Base-by-base conservation (phyloP, 2,797 vertebrate genomes). In the Arrhamphus sclerolepis region DNA sequence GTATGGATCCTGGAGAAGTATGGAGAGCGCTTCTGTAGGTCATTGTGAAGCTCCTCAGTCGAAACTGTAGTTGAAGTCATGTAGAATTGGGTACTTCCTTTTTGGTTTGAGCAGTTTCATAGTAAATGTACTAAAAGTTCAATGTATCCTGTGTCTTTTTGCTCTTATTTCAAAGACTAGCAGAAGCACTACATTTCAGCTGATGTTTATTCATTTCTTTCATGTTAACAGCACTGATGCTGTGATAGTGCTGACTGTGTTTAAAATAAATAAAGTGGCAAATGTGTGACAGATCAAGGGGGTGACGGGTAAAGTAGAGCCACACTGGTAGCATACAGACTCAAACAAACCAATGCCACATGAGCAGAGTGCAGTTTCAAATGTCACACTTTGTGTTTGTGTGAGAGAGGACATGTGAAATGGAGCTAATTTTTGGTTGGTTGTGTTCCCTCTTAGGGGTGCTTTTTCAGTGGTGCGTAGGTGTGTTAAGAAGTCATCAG, bases 381-480 rank as follows among this genome's bases (percentile, higher is more conserved):
- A 78, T 83, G 77, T 84, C 71, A 71, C 62, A 46, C 14, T 73
- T 31, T 70, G 53, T 69, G 62, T 46, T 2, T 40, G 40, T 57
- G 62, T 46, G 40, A 68, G 42, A 24, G 43, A 31, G 42, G 28
- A 28, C 52, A 40, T 76, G 50, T 77, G 67, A 78, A 83, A 82
- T 75, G 60, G 56, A 84, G 80, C 81, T 89, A 71, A 87, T 88
- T 82, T 80, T 83, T 75, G 65, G 28, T 77, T 77, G 64, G 75
- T 68, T 75, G 21, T 80, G 60, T 68, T 79, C 72, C 77, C 83
- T 76, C 48, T 61, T 82, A 99, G 98, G 96, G 98, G 98, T 93
- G 98, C 98, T 86, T 99, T 99, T 91, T 99, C 98, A 72, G 97
- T 99, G 89, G 98, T 99, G 86, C 96, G 97, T 89, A 95, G 97